Percentiles rank a stretch among this genome's conserved stretches.
Conservation (phyloP, 2,113 vertebrate genomes). For the Cynoglossus semilaevis region DNA sequence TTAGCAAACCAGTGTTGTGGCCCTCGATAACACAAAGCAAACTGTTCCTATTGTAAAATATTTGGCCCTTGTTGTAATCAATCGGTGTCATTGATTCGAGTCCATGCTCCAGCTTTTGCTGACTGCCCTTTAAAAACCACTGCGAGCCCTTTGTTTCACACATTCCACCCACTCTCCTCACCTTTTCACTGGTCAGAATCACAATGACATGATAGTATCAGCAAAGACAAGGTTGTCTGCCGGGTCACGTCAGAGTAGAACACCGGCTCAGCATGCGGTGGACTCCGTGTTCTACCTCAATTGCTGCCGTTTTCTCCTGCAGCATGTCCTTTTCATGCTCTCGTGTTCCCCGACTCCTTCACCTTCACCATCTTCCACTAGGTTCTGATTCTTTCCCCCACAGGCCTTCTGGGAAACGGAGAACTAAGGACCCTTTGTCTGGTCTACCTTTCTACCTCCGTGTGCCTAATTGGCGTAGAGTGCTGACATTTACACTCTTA, state of each 20-base stretch:
- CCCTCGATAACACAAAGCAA: background rate
- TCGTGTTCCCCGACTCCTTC: constrained; percentile 29
- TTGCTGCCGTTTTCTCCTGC: background rate
- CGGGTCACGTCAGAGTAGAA: background rate
- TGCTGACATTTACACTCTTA: constrained; percentile 62
- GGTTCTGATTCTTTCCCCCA: constrained; percentile 8
- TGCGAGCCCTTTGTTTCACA: background rate
- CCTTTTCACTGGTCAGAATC: background rate
- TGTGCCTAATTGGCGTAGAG: constrained; percentile 63
- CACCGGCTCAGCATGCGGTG: background rate
- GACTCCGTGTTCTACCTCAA: background rate
- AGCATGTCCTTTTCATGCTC: constrained; percentile 26
- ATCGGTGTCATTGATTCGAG: constrained; percentile 7
- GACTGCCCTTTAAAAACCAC: constrained; percentile 15
- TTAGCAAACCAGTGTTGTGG: background rate
- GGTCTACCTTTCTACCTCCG: constrained; percentile 30
- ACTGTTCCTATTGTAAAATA: constrained; percentile 4
- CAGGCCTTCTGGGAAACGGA: constrained; percentile 33
- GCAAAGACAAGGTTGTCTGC: background rate
- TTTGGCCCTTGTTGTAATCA: background rate
- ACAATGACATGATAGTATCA: background rate
- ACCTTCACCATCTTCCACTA: constrained; percentile 25
- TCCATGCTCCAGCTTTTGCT: background rate
- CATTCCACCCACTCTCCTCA: background rate
- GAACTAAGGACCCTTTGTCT: constrained; percentile 48